Base-by-base conservation (phyloP, 2,113 vertebrate species). In the Corythoichthys haematopterus region DNA sequence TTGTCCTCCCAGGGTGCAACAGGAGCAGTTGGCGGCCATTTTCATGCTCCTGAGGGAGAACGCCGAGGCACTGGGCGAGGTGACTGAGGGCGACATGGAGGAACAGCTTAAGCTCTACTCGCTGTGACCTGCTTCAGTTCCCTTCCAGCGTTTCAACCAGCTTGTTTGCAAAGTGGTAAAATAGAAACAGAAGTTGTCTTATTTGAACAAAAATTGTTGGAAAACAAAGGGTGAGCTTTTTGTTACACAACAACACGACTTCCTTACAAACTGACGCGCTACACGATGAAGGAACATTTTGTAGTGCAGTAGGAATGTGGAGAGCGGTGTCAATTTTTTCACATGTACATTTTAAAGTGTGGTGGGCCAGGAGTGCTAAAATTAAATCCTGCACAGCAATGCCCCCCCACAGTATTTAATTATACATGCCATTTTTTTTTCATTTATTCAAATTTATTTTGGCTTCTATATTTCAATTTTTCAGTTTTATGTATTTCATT, bases 21-120 rank as follows among this genome's bases (percentile, higher is more conserved):
- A 90, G 81, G 94, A 98, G 78, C 96, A 98, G 90, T 90, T 98
- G 88, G 92, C 93, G 20, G 95, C 94, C 88, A 97, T 98, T 90
- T 96, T 97, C 86, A 90, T 90, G 71, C 91, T 97, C 80, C 93
- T 98, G 88, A 85, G 91, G 84, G 93, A 94, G 84, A 94, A 94
- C 87, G 89, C 90, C 87, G 94, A 95, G 60, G 94, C 89, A 0
- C 93, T 96, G 64, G 95, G 94, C 11, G 93, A 93, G 75, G 93
- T 96, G 93, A 92, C 93, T 0, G 93, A 95, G 13, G 91, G 89
- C 2, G 95, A 96, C 66, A 76, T 95, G 90, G 93, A 93, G 84
- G 94, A 98, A 72, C 95, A 96, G 85, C 91, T 86, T 57, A 81
- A 81, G 67, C 81, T 86, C 28, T 87, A 87, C 66, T 78, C 80